Conservation (phyloP, 2,797 vertebrate genomes). For the Oreochromis mossambicus region DNA sequence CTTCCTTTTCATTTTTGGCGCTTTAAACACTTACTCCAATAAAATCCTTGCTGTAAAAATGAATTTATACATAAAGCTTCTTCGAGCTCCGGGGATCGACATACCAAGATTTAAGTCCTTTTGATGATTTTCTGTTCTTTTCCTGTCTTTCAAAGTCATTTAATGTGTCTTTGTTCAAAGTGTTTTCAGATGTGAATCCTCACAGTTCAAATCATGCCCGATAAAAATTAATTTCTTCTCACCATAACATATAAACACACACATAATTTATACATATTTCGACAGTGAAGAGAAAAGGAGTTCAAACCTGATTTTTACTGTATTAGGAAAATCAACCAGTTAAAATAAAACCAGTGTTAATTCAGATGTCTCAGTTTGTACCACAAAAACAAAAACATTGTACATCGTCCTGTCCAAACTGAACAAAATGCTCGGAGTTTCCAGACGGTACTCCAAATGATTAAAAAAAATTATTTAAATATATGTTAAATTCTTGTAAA, state of each 20-base stretch:
- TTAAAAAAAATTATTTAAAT: fast-evolving
- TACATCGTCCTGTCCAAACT: fast-evolving
- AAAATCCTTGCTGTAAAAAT: not conserved
- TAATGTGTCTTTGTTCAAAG: fast-evolving
- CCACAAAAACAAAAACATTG: not conserved
- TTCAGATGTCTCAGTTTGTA: not conserved
- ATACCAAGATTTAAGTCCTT: fast-evolving
- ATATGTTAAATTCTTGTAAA: fast-evolving
- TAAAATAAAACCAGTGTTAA: not conserved
- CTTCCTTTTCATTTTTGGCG: too few species aligned
- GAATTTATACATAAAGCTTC: fast-evolving
- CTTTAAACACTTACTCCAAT: not conserved
- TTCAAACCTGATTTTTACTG: not conserved
- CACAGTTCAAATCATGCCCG: not conserved
- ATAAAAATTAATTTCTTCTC: fast-evolving
- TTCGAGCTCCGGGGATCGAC: fast-evolving
- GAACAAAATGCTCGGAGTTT: fast-evolving
- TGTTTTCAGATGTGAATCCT: not conserved
- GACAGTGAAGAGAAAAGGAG: not conserved
- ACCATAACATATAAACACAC: not conserved
- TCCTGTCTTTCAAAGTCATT: not conserved
- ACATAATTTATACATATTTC: not conserved
- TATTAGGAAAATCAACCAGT: not conserved
- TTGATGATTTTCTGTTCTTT: not conserved
- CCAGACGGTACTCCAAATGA: fast-evolving